Percentiles rank a stretch among this genome's conserved stretches.
phyloP scores from a whole-genome alignment of 1,140 invertebrate genomes.

The Cydia splendana region DNA sequence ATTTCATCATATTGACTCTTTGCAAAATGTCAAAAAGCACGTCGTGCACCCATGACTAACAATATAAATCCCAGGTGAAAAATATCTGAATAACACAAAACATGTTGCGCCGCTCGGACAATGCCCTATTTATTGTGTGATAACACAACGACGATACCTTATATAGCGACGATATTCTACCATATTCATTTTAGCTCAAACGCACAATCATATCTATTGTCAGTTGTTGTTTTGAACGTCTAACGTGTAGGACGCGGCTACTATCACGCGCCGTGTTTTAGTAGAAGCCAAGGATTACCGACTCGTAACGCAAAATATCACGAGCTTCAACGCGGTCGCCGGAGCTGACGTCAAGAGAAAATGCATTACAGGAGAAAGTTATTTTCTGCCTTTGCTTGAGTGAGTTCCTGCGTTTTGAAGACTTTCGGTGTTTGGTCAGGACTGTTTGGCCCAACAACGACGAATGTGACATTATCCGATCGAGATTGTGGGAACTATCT shows the following conservation, averaged over 20 bases:
- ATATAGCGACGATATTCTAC: too few relatives aligned
- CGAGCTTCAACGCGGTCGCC: not conserved
- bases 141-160: too few relatives aligned
- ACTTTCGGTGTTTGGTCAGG: not conserved
- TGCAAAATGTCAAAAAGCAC: too few relatives aligned
- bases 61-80: too few relatives aligned
- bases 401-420: not conserved
- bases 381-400: slow-evolving; percentile 1
- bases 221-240: not conserved
- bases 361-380: not conserved
- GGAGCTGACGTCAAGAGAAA: not conserved
- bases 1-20: too few relatives aligned
- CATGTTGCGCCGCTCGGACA: not conserved
- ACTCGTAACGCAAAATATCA: not conserved
- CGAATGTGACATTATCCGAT: slow-evolving; percentile 8
- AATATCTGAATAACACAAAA: slow-evolving; percentile 10
- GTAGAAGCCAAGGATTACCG: not conserved
- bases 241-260: not conserved
- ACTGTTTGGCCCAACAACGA: slow-evolving; percentile 11
- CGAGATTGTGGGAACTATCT: not conserved
- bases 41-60: too few relatives aligned
- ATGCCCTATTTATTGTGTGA: too few relatives aligned
- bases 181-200: not conserved
- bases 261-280: not conserved
- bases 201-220: not conserved